Conservation (phyloP, 30 jellyfish, hydroid and myxozoan genomes). For the Aurelia sp. region DNA sequence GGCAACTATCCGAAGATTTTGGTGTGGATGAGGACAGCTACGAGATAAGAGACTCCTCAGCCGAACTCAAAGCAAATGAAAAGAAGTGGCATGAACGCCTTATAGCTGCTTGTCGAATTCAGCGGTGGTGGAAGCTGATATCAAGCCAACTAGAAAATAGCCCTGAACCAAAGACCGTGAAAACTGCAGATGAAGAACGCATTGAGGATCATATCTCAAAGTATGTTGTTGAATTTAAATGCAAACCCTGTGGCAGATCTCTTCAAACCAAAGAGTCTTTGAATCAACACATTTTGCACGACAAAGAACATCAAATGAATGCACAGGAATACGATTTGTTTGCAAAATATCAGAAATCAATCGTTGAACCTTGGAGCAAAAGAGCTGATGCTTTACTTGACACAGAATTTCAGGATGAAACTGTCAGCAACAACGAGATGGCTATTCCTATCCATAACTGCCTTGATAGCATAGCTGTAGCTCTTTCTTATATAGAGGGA, state of each 20-base stretch:
- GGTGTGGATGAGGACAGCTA: background rate
- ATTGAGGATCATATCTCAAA: slow-evolving; percentile 1
- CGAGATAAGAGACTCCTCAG: slow-evolving; percentile 4
- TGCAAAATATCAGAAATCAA: background rate
- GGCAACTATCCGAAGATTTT: too few species aligned
- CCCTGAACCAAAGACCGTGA: too few species aligned
- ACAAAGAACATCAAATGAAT: background rate
- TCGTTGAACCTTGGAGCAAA: slow-evolving; percentile 10
- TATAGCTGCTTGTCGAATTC: slow-evolving; percentile 18
- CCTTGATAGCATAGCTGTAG: slow-evolving; percentile 2
- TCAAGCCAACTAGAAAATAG: too few species aligned
- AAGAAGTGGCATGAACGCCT: background rate
- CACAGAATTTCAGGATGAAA: slow-evolving; percentile 19
- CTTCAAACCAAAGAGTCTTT: background rate
- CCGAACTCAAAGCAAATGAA: background rate
- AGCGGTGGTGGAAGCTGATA: slow-evolving; percentile 40
- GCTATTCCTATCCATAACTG: background rate
- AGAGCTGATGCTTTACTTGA: slow-evolving; percentile 41
- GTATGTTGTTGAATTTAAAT: slow-evolving; percentile 29
- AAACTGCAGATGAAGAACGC: background rate
- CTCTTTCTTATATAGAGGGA: background rate
- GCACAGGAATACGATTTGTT: slow-evolving; percentile 2
- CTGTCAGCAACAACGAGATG: slow-evolving; percentile 1
- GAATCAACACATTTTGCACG: slow-evolving; percentile 12
- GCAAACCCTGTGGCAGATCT: slow-evolving; percentile 52